Conservation (phyloP, 2,888 invertebrate genomes). For the Sinotaia quadrata region DNA sequence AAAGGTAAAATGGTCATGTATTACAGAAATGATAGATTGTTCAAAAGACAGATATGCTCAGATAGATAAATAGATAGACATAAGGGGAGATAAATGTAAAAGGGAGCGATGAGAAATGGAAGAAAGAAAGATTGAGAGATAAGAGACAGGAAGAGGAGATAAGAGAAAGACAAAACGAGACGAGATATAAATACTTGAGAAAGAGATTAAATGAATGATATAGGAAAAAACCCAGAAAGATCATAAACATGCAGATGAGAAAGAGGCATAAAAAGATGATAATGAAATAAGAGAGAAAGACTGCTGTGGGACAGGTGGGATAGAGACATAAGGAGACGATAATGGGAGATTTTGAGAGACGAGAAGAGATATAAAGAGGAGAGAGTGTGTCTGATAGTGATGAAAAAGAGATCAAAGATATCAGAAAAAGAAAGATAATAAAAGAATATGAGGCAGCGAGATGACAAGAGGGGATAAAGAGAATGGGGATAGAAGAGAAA, state of each 20-base stretch:
- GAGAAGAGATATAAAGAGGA: neutral
- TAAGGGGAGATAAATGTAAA: constrained; percentile 16
- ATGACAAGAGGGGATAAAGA: neutral
- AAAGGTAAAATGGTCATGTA: no score
- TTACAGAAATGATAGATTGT: no score
- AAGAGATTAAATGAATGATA: neutral
- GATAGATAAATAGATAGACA: neutral
- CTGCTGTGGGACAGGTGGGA: neutral
- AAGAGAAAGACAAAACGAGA: neutral
- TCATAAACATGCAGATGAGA: neutral
- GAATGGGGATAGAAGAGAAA: neutral
- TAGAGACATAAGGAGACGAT: constrained; percentile 2
- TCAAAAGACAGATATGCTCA: no score
- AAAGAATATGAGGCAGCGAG: neutral
- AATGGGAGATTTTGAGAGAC: neutral
- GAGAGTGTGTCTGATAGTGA: neutral
- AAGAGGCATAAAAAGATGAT: neutral
- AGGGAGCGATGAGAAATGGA: constrained; percentile 22
- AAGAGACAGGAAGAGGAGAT: neutral
- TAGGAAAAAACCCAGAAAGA: no score
- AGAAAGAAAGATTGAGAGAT: neutral
- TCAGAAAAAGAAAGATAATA: neutral
- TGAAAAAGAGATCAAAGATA: neutral
- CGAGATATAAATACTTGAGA: no score
- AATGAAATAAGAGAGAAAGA: neutral